Conservation (phyloP, 2,113 vertebrate species). For the Cricetomys ansorgei region DNA sequence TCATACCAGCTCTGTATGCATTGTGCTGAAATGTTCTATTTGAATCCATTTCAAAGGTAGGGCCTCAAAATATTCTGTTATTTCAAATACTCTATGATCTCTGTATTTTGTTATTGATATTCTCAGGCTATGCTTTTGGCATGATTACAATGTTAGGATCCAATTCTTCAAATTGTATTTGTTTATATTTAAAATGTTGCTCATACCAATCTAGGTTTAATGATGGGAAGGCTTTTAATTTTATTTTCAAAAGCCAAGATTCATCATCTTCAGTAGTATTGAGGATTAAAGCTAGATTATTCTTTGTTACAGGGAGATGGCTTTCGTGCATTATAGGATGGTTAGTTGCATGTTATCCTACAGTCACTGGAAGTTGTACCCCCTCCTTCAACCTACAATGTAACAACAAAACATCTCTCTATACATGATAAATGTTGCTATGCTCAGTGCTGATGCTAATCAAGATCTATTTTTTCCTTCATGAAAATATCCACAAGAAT, state of each 20-base stretch:
- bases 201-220: not conserved
- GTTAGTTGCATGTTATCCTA: not conserved
- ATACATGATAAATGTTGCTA: not conserved
- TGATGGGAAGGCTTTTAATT: not conserved
- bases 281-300: not conserved
- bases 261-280: not conserved
- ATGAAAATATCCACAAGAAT: not conserved
- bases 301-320: not conserved
- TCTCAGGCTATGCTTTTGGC: conserved; percentile 26
- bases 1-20: not conserved
- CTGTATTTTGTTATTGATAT: conserved; percentile 36
- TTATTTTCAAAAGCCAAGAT: not conserved
- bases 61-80: not conserved
- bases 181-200: not conserved
- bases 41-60: conserved; percentile 27
- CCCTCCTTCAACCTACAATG: fast-evolving
- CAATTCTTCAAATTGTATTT: conserved; percentile 23
- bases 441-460: not conserved
- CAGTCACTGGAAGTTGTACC: not conserved
- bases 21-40: not conserved
- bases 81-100: conserved; percentile 36
- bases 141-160: not conserved
- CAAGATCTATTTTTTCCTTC: not conserved
- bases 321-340: not conserved
- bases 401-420: not conserved